A percentile compares a stretch with the other conserved stretches of the same genome.
Evolutionary conservation across 1,140 invertebrate species (phyloP).

Genomic region (Drosophila repleta): DNA sequence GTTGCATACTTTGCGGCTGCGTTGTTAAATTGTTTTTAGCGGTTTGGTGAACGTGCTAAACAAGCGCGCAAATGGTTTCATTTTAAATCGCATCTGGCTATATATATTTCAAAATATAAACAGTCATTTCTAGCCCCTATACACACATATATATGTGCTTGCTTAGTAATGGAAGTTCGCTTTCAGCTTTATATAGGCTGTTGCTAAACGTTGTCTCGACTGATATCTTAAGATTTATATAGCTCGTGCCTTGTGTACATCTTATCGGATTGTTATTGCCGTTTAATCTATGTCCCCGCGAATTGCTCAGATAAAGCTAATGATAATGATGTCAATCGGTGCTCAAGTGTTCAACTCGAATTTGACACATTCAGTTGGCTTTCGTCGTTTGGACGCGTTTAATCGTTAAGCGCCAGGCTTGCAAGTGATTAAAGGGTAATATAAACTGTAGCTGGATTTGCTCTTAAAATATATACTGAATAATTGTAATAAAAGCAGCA

Average conservation of each 20-base stretch:
- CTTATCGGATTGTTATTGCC: constrained; percentile 65
- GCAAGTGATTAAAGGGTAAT: constrained; percentile 42
- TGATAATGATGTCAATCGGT: constrained; percentile 63
- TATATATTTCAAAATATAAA: constrained; percentile 24
- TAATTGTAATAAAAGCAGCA: no score
- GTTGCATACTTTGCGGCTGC: constrained; percentile 68
- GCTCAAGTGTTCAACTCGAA: constrained; percentile 25
- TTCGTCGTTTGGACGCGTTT: constrained; percentile 43
- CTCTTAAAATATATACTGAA: no score
- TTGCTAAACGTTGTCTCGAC: constrained; percentile 33
- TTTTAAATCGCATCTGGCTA: constrained; percentile 25
- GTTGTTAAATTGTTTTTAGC: constrained; percentile 52
- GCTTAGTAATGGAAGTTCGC: constrained; percentile 6
- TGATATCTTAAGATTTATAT: constrained; percentile 78
- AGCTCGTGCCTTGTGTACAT: constrained; percentile 43
- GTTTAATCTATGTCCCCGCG: constrained; percentile 61
- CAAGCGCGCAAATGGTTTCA: constrained; percentile 54
- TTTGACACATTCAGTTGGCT: constrained; percentile 57
- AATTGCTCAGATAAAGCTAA: constrained; percentile 42
- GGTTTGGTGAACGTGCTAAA: constrained; percentile 69
- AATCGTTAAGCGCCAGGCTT: constrained; percentile 33
- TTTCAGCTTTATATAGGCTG: no score
- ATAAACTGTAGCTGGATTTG: constrained; percentile 27
- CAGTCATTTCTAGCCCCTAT: not conserved
- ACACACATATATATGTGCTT: not conserved